phyloP scores from a whole-genome alignment of 2,888 invertebrate species.

The Apamea sordens region DNA sequence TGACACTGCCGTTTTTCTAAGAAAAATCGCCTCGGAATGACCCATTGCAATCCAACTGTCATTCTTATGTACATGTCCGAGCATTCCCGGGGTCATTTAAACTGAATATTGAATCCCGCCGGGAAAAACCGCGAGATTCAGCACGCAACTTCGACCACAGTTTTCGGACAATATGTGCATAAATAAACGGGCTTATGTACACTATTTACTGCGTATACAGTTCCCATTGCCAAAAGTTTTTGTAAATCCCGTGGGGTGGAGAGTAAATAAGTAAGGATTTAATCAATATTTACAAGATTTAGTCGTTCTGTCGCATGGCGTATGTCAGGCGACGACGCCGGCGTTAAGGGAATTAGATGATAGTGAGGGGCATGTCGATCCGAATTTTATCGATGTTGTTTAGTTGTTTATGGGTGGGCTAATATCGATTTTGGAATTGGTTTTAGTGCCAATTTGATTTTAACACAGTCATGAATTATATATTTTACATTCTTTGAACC shows the following conservation, averaged over 20 bases:
- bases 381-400: conserved; percentile 58
- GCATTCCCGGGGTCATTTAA: conserved; percentile 57
- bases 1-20: conserved; percentile 53
- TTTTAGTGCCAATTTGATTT: conserved; percentile 16
- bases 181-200: conserved; percentile 52
- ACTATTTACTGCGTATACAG: conserved; percentile 7
- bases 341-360: conserved; percentile 77
- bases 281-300: conserved; percentile 71
- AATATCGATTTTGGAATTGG: conserved; percentile 4
- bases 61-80: conserved; percentile 63
- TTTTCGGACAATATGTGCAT: conserved; percentile 64
- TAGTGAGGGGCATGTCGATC: conserved; percentile 71
- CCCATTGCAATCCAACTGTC: conserved; percentile 59
- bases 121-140: conserved; percentile 52
- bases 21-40: conserved; percentile 52
- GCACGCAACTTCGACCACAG: conserved; percentile 49
- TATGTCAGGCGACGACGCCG: conserved; percentile 68
- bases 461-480: background rate
- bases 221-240: conserved; percentile 62
- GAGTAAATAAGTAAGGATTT: conserved; percentile 65
- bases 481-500: background rate
- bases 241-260: conserved; percentile 28
- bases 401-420: conserved; percentile 17
- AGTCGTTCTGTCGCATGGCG: conserved; percentile 55
- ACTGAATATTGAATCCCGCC: conserved; percentile 62